Evolutionary conservation across 2,797 vertebrate genomes (phyloP).

Genomic region (Kryptolebias ocellatus): DNA sequence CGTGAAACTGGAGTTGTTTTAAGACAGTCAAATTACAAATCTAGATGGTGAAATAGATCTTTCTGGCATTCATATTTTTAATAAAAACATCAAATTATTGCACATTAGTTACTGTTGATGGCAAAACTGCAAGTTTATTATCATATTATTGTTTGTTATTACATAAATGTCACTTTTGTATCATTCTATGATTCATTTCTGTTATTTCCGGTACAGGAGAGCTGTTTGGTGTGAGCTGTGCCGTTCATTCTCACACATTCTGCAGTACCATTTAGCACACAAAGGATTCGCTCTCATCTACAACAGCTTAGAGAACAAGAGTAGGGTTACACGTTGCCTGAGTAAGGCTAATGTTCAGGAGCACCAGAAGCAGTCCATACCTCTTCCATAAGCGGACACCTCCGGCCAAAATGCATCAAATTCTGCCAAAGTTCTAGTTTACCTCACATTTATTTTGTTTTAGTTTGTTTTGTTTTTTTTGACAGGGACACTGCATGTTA

Average conservation of each 20-base stretch:
- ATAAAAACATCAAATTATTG: background rate
- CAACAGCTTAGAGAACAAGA: background rate
- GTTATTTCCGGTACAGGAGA: slow-evolving; percentile 10
- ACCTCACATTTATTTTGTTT: background rate
- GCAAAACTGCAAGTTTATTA: background rate
- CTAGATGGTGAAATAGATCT: background rate
- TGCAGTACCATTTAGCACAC: background rate
- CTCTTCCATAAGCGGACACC: background rate
- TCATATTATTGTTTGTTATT: slow-evolving; percentile 1
- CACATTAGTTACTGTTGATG: too few species aligned
- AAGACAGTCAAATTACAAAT: too few species aligned
- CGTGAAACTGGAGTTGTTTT: too few species aligned
- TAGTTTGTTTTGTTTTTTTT: background rate
- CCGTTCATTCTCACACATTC: slow-evolving; percentile 2
- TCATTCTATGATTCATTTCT: slow-evolving; percentile 7
- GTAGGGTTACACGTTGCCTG: background rate
- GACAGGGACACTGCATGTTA: too few species aligned
- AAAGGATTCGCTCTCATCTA: background rate
- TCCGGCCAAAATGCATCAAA: background rate
- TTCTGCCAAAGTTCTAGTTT: background rate
- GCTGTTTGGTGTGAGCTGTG: background rate
- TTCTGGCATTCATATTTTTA: background rate
- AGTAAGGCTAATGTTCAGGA: background rate
- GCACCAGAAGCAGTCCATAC: background rate
- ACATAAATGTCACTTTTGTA: background rate